Percentiles rank a stretch among this genome's conserved stretches.
Conservation (phyloP, 2,797 vertebrate species). For the Clarias platycephalus region DNA sequence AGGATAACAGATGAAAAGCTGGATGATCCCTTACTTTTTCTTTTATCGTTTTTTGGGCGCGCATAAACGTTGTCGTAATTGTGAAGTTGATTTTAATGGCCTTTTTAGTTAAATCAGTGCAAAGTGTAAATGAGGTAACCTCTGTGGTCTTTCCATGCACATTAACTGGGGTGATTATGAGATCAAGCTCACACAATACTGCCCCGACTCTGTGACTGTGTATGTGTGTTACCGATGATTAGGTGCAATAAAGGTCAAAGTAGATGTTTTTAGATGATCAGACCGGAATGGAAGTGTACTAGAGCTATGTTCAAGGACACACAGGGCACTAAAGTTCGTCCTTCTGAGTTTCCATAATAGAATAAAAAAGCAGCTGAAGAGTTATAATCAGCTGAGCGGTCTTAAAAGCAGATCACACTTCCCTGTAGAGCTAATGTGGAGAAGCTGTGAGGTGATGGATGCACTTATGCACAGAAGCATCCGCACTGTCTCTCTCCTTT, state of each 20-base stretch:
- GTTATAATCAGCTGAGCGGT: background rate
- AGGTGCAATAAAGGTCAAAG: conserved; percentile 27
- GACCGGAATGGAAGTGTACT: conserved; percentile 36
- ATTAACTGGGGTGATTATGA: conserved; percentile 20
- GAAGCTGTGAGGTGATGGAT: background rate
- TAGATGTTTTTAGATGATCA: conserved; percentile 32
- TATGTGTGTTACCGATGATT: conserved; percentile 8
- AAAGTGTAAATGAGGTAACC: conserved; percentile 10
- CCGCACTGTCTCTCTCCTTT: background rate
- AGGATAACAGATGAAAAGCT: background rate
- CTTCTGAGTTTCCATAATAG: conserved; percentile 9
- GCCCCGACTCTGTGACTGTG: background rate
- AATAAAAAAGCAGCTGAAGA: background rate
- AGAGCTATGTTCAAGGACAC: conserved; percentile 32
- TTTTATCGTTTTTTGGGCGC: background rate
- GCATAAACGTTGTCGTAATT: background rate
- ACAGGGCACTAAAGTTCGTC: conserved; percentile 3
- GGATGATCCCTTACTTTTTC: background rate
- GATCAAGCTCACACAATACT: conserved; percentile 13
- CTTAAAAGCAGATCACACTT: background rate
- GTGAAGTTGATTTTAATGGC: conserved; percentile 8
- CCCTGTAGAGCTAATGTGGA: background rate
- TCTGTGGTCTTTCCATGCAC: conserved; percentile 10
- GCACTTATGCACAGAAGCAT: conserved; percentile 14
- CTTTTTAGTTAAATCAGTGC: background rate